Evolutionary conservation across 1,140 invertebrate species (phyloP).

Genomic region (Augochlora pura): DNA sequence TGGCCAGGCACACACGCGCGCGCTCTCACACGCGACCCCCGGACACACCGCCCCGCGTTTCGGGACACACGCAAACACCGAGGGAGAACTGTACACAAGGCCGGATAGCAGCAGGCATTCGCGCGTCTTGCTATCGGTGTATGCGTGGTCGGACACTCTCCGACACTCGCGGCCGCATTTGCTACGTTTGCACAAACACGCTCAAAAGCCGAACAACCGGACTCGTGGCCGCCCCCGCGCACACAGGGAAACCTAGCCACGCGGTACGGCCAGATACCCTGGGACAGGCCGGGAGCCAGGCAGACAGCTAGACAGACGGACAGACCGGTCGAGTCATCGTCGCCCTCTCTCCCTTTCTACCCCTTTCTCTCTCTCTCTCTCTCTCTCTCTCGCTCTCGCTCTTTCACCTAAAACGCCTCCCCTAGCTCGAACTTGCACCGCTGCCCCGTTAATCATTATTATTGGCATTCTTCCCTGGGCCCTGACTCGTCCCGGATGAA

Average conservation of each 20-base stretch:
- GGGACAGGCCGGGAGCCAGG: background rate
- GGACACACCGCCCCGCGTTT: background rate
- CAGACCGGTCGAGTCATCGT: conserved; percentile 45
- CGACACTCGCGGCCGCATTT: background rate
- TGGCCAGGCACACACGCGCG: conserved; percentile 1
- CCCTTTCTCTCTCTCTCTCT: conserved; percentile 20
- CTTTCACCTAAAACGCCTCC: conserved; percentile 4
- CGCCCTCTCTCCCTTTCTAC: conserved; percentile 21
- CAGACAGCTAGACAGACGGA: background rate
- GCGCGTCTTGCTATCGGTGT: background rate
- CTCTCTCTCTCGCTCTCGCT: conserved; percentile 23
- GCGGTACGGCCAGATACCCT: background rate
- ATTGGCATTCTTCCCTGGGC: conserved; percentile 66
- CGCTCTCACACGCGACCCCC: background rate
- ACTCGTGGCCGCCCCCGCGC: background rate
- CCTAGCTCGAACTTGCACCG: background rate
- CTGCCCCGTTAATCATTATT: conserved; percentile 74
- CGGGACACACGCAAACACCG: conserved; percentile 5
- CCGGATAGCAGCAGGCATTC: background rate
- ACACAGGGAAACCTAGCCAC: background rate
- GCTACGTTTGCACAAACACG: conserved; percentile 20
- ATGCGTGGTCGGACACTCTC: background rate
- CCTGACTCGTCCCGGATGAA: conserved; percentile 45
- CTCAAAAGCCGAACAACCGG: background rate
- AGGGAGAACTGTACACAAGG: no score